Base-by-base conservation (phyloP, 92 coral and sea anemone species). In the Plumapathes pennacea region DNA sequence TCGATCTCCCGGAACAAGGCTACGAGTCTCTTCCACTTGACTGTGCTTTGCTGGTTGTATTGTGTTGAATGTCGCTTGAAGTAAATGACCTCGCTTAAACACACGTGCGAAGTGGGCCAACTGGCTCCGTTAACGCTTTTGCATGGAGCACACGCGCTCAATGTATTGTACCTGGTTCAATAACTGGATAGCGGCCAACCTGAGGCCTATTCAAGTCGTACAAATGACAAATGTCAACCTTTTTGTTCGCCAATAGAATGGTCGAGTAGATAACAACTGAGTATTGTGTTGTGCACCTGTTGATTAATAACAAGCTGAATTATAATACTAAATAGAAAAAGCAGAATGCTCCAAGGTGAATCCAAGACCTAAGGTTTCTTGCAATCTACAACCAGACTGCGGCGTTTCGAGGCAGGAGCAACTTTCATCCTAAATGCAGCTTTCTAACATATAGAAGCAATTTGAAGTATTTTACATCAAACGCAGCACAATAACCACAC, bases 221-320 rank as follows among this genome's bases (percentile, higher is more conserved):
- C 82, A 74, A 75, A 82, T 52, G 62, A 55, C 78, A 68, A 82
- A 74, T 82, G 89, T 64, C 69, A 61, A 51, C 56, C 22, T 47
- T 25, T 74, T 82, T 82, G 89, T 82, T 50, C 53, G 29, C 72
- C 89, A 82, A 75, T 82, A 47, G 69, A 75, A 74, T 54, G 43
- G 79, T 78, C 61, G 64, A 83, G 56, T 71, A 54, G 62, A 38
- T 32, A 67, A 14, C 60, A 82, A 75, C 74, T 51, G 57, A 23
- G 68, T 39, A 60, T 82, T 82, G 89, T 82, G 63, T 32, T 25
- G n/a, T 75, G 78, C 89, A 82, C 89, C 89, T 82, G 89, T 82
- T 67, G 25, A 14, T 47, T 53, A 22, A 66, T 51, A 74, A 82
- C 69, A 62, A 41, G 19, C 20, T 46, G 45, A 54, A 75, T 67